Base-by-base conservation (phyloP, 2,888 invertebrate genomes). In the Sphaerophoria rueppellii region DNA sequence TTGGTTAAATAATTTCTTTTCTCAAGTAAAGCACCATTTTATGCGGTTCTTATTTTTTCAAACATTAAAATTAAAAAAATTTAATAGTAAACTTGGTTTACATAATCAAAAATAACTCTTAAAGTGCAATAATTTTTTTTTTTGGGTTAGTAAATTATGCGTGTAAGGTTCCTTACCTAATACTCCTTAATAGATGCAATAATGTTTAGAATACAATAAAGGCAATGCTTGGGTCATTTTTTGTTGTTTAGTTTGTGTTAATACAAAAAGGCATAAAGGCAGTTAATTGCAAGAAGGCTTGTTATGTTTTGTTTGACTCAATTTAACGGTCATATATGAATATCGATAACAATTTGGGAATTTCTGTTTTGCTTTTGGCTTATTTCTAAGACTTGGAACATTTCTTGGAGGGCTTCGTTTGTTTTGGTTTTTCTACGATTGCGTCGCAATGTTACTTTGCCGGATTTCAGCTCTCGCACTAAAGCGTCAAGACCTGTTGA, bases 401-500 rank as follows among this genome's bases (percentile, higher is more conserved):
- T 91, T 89, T 91, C 91, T 87, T 91, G 89, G 9, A 91, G 89
- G 77, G 91, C 91, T 87, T 90, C 90, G 89, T 90, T 91, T 63
- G 90, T 91, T 81, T 89, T 89, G 32, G 91, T 91, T 86, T 89
- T 90, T 71, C 91, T 89, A 58, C 91, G 90, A 87, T 91, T 91
- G 65, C 91, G 90, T 60, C 91, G 89, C 60, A 91, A 87, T 14
- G 91, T 91, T 32, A 91, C 91, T 67, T 89, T 90, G 35, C 91
- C 91, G 67, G 91, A 91, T 88, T 91, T 91, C 14, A 91, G 89
- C 87, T 92, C 91, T 16, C 90, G 89, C 58, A 91, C 90, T 90
- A 92, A 88, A 91, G 91, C 91, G 91, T 92, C 91, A 91, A 92
- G 89, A 91, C 91, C 91, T 92, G 82, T 34, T 24, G 24, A 24